Evolutionary conservation across 2,888 invertebrate genomes (phyloP), one percentile per base, ranked within the genome.

Genomic region (Athalia rosae): DNA sequence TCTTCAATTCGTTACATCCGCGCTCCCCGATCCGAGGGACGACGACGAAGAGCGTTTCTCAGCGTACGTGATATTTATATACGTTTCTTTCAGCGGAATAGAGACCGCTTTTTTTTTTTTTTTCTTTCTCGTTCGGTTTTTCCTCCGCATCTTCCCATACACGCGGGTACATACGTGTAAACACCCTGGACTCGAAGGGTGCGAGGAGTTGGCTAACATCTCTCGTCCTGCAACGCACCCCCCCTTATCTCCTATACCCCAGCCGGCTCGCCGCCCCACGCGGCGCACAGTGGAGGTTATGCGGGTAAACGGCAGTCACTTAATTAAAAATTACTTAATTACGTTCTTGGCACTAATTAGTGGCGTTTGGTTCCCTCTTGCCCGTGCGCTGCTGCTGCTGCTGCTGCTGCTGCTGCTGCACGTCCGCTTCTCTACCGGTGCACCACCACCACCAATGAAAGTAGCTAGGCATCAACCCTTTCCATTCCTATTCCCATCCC

Each of bases 301-400:
- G 87, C 86, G 86, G 85, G 86, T 89, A 89, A 89, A 89, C 88
- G 88, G 85, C 87, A 90, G 89, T 90, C 91, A 91, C 92, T 92
- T 92, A 92, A 92, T 92, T 92, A 92, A 92, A 92, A 92, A 92
- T 92, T 92, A 92, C 92, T 92, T 92, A 92, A 92, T 92, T 92
- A 92, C 92, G 92, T 91, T 92, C 92, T 92, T 92, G 92, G 92
- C 91, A 91, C 92, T 93, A 92, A 93, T 93, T 93, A 92, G 92
- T 90, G 90, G 86, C 87, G 86, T 89, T 88, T 88, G 87, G 89
- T 87, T 84, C 86, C 84, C 84, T 85, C 84, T 85, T 83, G 82
- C 82, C 82, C 83, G 82, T 9, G 13, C 63, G 41, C 61, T 61
- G 53, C 53, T 62, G 43, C 9, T 7, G 9, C 41, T 28, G 11